A percentile compares a stretch with the other conserved stretches of the same genome.
Evolutionary conservation across 2,888 invertebrate species (phyloP).

Genomic region (Hemicrepidius hirtus): DNA sequence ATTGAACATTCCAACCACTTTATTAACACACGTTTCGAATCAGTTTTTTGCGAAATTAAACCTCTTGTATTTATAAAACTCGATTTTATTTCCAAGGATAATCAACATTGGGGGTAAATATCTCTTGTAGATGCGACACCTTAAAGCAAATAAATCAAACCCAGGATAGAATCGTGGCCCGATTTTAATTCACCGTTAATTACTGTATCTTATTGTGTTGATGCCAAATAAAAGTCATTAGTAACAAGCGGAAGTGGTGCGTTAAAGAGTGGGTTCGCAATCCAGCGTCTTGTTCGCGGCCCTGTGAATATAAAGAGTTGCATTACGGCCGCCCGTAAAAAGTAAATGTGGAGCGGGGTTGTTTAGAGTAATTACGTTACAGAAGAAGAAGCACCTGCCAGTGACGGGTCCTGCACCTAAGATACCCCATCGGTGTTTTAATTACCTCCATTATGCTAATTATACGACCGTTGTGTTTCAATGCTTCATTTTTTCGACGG

Average conservation of each 20-base stretch:
- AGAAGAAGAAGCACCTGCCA: slow-evolving; percentile 58
- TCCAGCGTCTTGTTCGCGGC: slow-evolving; percentile 52
- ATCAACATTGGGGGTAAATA: background rate
- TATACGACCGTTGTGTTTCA: slow-evolving; percentile 60
- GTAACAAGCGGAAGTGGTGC: slow-evolving; percentile 52
- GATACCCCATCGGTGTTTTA: slow-evolving; percentile 62
- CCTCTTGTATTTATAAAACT: too few species aligned
- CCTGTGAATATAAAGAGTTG: slow-evolving; percentile 73
- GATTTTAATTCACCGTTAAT: slow-evolving; percentile 60
- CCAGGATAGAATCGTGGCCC: background rate
- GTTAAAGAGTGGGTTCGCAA: slow-evolving; percentile 49
- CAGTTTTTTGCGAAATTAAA: too few species aligned
- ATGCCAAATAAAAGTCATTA: slow-evolving; percentile 58
- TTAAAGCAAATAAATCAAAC: slow-evolving; percentile 7
- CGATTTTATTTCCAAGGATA: too few species aligned
- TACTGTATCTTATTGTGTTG: slow-evolving; percentile 53
- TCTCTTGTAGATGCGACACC: background rate
- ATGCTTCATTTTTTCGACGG: slow-evolving; percentile 58
- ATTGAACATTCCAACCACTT: background rate
- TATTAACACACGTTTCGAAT: too few species aligned
- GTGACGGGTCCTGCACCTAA: slow-evolving; percentile 59
- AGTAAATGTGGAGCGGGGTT: slow-evolving; percentile 58
- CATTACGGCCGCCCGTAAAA: slow-evolving; percentile 66
- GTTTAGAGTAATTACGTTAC: slow-evolving; percentile 61
- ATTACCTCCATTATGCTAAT: slow-evolving; percentile 63